Evolutionary conservation across 2,888 invertebrate genomes (phyloP).

Genomic region (Ecdyonurus torrentis): DNA sequence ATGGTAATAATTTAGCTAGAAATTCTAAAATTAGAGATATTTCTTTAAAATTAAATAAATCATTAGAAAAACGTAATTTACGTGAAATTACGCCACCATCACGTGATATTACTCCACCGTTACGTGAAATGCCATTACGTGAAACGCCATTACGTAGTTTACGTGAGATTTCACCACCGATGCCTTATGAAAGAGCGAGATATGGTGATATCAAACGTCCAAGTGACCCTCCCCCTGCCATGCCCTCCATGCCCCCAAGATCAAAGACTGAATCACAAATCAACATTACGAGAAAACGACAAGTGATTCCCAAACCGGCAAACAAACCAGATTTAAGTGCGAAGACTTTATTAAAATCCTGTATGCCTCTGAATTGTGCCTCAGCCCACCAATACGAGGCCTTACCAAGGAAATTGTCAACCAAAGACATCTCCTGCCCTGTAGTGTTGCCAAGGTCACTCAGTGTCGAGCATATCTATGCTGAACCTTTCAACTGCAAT

Average conservation of each 20-base stretch:
- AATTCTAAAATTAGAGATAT: background rate
- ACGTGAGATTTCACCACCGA: too few species aligned
- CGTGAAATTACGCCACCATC: too few species aligned
- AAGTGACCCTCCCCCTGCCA: constrained; percentile 9
- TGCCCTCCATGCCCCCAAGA: constrained; percentile 13
- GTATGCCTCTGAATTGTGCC: constrained; percentile 8
- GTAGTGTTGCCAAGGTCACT: constrained; percentile 12
- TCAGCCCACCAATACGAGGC: constrained; percentile 5
- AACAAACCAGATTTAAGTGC: constrained; percentile 6
- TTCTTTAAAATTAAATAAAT: background rate
- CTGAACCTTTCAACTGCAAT: constrained; percentile 33
- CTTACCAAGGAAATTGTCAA: background rate
- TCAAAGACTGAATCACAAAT: constrained; percentile 32
- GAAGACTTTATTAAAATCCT: background rate
- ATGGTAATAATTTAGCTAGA: background rate
- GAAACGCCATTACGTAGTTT: too few species aligned
- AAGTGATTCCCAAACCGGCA: constrained; percentile 30
- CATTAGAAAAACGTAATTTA: too few species aligned
- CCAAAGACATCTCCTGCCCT: background rate
- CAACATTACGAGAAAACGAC: constrained; percentile 42
- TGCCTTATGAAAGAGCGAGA: too few species aligned
- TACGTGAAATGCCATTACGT: too few species aligned
- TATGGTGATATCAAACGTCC: background rate
- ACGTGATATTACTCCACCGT: too few species aligned
- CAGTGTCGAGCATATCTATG: constrained; percentile 40